Conservation (phyloP, 2,888 invertebrate species). For the Pseudococcus jackbeardsleyi region DNA sequence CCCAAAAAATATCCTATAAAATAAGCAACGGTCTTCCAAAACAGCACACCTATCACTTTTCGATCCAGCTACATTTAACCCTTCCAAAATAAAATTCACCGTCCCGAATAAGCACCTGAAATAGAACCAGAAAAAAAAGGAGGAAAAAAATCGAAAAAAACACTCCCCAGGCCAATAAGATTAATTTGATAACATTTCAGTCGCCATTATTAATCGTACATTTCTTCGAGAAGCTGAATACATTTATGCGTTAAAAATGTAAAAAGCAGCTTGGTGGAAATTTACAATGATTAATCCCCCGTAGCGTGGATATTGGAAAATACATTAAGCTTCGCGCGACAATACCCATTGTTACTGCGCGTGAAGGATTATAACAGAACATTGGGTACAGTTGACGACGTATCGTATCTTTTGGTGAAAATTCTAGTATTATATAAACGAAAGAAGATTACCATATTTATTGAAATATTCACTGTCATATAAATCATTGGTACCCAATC, state of each 20-base stretch:
- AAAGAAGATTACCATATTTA: conserved; percentile 63
- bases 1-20: too few relatives aligned
- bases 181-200: conserved; percentile 48
- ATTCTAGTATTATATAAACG: conserved; percentile 62
- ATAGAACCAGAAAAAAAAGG: too few relatives aligned
- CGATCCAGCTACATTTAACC: too few relatives aligned
- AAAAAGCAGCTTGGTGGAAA: conserved; percentile 52
- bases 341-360: conserved; percentile 60
- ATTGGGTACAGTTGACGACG: conserved; percentile 60
- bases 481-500: conserved; percentile 64
- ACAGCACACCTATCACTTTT: too few relatives aligned
- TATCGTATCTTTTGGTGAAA: conserved; percentile 60
- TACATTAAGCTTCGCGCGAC: conserved; percentile 63
- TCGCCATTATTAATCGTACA: conserved; percentile 45
- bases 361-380: conserved; percentile 63
- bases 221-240: conserved; percentile 53
- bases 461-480: conserved; percentile 63
- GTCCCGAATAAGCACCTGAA: too few relatives aligned
- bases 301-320: conserved; percentile 61
- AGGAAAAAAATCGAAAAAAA: neutral
- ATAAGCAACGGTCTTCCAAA: too few relatives aligned
- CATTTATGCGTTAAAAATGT: conserved; percentile 55
- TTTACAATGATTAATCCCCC: conserved; percentile 59
- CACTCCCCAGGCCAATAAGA: neutral
- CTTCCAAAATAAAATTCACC: too few relatives aligned